Evolutionary conservation across 2,888 invertebrate genomes (phyloP).

Genomic region (Psylliodes chrysocephalus): DNA sequence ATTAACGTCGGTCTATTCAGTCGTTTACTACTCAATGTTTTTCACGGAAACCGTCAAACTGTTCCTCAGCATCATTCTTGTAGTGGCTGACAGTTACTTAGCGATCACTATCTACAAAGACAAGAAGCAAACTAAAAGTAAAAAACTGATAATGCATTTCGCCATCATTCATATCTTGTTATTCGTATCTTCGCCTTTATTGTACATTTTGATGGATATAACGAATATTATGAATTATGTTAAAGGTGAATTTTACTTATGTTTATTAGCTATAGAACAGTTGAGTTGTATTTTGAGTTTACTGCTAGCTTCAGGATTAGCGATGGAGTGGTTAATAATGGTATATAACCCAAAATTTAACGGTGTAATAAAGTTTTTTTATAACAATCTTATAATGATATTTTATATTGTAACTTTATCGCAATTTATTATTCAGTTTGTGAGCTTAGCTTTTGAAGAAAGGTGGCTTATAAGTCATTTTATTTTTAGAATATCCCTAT

Average conservation of each 20-base stretch:
- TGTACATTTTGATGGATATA: conserved; percentile 28
- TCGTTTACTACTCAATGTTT: background rate
- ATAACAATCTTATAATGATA: conserved; percentile 18
- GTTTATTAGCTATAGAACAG: conserved; percentile 24
- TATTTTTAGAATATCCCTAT: background rate
- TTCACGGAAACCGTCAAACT: background rate
- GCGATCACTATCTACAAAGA: conserved; percentile 35
- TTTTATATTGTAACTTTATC: conserved; percentile 21
- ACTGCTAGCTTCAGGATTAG: conserved; percentile 25
- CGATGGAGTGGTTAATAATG: conserved; percentile 34
- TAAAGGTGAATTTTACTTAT: background rate
- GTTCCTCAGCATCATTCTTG: conserved; percentile 1
- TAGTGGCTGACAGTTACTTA: conserved; percentile 34
- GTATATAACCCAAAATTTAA: conserved; percentile 9
- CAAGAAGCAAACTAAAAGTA: conserved; percentile 35
- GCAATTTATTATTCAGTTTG: background rate
- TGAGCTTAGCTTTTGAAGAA: background rate
- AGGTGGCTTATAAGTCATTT: background rate
- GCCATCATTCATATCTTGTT: conserved; percentile 38
- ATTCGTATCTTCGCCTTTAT: conserved; percentile 28
- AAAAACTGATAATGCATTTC: conserved; percentile 40
- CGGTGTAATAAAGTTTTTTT: background rate
- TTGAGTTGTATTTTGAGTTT: conserved; percentile 27
- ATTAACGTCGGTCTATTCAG: background rate
- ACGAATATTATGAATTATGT: background rate